Evolutionary conservation across 2,888 invertebrate species (phyloP), one percentile per base, ranked within the genome.

Genomic region (Drosophila siamana): DNA sequence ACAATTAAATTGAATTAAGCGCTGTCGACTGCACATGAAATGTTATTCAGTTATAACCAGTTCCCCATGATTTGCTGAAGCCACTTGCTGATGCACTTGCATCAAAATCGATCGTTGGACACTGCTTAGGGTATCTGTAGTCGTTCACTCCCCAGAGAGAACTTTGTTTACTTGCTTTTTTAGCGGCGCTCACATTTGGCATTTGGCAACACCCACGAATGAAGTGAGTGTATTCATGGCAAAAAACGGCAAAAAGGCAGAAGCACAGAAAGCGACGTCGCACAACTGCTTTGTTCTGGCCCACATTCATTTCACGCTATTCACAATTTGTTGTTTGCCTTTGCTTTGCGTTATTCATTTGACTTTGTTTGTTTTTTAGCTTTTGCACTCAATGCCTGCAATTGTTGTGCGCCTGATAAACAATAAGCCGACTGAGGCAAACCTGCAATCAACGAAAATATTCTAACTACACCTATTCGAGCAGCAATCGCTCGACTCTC

Each of bases 391-490:
- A 74, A 74, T 74, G 75, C 16, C 54, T 55, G 60, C 51, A 69
- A 76, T 79, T 76, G 76, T 76, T 61, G 54, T 36, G 22, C 28
- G 19, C 11, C 54, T 54, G 69, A 74, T 74, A 76, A 66, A 76
- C 79, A 69, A 79, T 66, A 66, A 54, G n/a, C n/a, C 56, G 51
- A 38, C 41, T 15, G 30, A 26, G 44, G n/a, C 24, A 38, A 56
- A 50, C 46, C 51, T 62, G 16, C 43, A 56, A 62, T 52, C 60
- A 57, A 15, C 24, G 40, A 66, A 66, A 22, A 46, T 44, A 56
- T 52, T 64, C 70, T 9, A 48, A 26, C 51, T 38, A 13, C 36
- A 26, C 13, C 28, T 19, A 16, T 28, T 16, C 38, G 13, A 24
- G 4, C 4, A 24, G 4, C 24, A 36, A 9, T 30, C 30, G 30